Base-by-base conservation (phyloP, 2,797 vertebrate genomes). In the Enteromius anoplus region DNA sequence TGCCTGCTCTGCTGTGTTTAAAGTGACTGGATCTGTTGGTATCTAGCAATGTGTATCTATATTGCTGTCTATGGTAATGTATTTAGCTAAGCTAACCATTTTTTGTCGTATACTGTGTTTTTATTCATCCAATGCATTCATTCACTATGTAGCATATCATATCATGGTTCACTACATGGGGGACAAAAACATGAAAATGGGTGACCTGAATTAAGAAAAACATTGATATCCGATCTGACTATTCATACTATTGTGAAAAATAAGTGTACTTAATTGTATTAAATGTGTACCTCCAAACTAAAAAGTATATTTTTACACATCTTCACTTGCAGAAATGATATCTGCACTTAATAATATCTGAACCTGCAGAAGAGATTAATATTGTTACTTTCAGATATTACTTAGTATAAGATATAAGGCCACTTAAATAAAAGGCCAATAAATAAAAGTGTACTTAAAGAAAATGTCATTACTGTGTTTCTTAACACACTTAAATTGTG, bases 221-320 rank as follows among this genome's bases (percentile, higher is more conserved):
- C 1, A 1, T 62, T 72, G 10, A 51, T 51, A 51, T 73, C 47
- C 17, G 23, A 32, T 32, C 69, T 9, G 8, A 49, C 26, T 19
- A 12, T 51, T 72, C 70, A 72, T 34, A 32, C 9, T 5, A 19
- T 14, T n/a, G 26, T 53, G 70, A 51, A 53, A 53, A 72, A 12
- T 1, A 73, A 21, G 47, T 53, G 70, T 73, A 8, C 42, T 73
- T 73, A 73, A 51, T 12, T 73, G 29, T 73, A 73, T 73, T 73
- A 32, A n/a, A 53, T 34, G 71, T 73, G 70, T 32, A 32, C 5
- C 6, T 49, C 69, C 29, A 49, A 49, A 26, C 68, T 70, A 45
- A 70, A 29, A 49, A 32, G 45, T 72, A 32, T 32, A 72, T 51
- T 49, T 72, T 49, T 49, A 29, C 47, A 53, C 49, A 32, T 34